These are phyloP conservation scores for Manacus vitellinus DNA, from an alignment of 2,113 vertebrate species.

Conservation along the genomic window DNA sequence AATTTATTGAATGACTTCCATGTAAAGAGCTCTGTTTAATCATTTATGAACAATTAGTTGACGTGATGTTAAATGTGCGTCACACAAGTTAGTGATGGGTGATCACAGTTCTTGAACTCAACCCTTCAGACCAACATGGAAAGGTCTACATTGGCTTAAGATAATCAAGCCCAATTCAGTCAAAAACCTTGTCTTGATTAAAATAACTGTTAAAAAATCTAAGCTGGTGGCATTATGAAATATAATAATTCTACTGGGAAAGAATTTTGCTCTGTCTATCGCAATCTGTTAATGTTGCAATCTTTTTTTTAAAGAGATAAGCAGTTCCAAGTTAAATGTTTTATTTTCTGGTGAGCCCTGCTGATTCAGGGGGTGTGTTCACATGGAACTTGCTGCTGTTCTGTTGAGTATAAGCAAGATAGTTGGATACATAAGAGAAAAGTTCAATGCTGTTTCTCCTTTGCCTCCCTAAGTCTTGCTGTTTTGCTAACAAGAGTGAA, in stretches of 20 bases:
- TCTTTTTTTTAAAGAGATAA: background rate
- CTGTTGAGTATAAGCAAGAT: background rate
- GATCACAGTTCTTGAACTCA: background rate
- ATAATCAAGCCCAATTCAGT: background rate
- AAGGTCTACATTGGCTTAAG: background rate
- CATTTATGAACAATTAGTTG: background rate
- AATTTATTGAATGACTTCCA: background rate
- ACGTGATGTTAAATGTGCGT: background rate
- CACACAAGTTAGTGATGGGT: background rate
- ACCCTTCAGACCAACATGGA: accelerated
- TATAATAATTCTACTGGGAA: background rate
- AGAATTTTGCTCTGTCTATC: background rate
- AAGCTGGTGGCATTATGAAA: background rate
- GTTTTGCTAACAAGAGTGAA: background rate
- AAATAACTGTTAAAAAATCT: background rate
- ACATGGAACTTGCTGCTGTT: background rate
- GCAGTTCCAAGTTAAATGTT: background rate
- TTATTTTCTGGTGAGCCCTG: background rate
- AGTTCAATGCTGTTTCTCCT: background rate
- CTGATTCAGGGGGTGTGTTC: background rate
- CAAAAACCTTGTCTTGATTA: background rate
- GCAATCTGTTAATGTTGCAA: background rate
- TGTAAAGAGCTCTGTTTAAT: background rate
- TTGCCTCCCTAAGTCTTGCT: background rate
- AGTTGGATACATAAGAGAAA: background rate